Evolutionary conservation across 2,113 vertebrate species (phyloP).

Genomic region (Pogonocichla stellata): DNA sequence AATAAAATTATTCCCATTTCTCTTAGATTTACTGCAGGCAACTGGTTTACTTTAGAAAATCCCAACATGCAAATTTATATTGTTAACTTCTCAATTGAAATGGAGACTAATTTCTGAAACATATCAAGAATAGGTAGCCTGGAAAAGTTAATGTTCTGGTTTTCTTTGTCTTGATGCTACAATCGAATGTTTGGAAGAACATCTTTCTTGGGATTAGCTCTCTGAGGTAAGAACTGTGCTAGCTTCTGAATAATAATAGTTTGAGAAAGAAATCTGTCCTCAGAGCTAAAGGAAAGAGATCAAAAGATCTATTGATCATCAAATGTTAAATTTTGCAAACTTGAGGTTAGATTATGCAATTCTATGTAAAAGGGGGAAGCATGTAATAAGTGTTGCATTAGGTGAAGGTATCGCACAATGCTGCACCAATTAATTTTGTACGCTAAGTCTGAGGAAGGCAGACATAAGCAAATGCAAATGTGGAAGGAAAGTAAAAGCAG

Average conservation of each 20-base stretch:
- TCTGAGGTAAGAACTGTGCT: not conserved
- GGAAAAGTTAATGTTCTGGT: not conserved
- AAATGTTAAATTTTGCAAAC: not conserved
- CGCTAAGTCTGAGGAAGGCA: not conserved
- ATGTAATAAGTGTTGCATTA: not conserved
- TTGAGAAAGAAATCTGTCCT: not conserved
- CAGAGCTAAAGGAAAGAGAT: not conserved
- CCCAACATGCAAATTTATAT: not conserved
- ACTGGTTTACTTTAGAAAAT: not conserved
- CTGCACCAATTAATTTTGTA: not conserved
- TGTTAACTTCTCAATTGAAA: not conserved
- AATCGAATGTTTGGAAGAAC: not conserved
- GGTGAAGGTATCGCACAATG: not conserved
- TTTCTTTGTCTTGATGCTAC: not conserved
- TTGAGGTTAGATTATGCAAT: not conserved
- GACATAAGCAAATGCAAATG: not conserved
- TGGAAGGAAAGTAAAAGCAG: not conserved
- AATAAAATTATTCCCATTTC: not conserved
- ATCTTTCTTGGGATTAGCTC: not conserved
- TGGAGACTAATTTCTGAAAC: not conserved
- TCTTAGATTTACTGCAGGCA: not conserved
- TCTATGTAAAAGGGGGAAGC: not conserved
- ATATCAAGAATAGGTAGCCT: not conserved
- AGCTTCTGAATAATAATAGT: not conserved
- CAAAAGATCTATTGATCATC: not conserved